Evolutionary conservation across 2,888 invertebrate species (phyloP).

Genomic region (Gymnocheta viridis): DNA sequence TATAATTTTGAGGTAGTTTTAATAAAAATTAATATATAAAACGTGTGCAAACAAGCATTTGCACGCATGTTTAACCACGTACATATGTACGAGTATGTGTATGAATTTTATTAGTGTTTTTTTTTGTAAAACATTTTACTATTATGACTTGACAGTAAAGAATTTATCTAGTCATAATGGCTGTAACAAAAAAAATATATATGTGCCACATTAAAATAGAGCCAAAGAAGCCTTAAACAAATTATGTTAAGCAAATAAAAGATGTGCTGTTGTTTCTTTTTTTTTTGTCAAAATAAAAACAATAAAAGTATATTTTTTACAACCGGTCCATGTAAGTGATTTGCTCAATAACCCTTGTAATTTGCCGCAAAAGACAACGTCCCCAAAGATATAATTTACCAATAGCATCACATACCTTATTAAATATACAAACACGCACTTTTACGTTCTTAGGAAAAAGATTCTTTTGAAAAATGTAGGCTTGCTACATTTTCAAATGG

Average conservation of each 20-base stretch:
- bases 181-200: conserved; percentile 26
- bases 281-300: conserved; percentile 39
- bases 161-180: conserved; percentile 69
- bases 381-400: conserved; percentile 58
- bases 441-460: neutral
- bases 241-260: conserved; percentile 79
- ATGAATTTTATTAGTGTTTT: conserved; percentile 59
- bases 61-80: conserved; percentile 36
- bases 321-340: conserved; percentile 73
- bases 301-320: conserved; percentile 40
- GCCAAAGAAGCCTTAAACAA: conserved; percentile 77
- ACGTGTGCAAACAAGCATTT: conserved; percentile 75
- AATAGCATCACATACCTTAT: conserved; percentile 69
- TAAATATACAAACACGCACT: conserved; percentile 27
- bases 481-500: conserved; percentile 46
- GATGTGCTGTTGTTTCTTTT: conserved; percentile 49
- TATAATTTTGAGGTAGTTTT: conserved; percentile 1
- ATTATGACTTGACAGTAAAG: conserved; percentile 77
- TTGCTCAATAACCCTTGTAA: conserved; percentile 81
- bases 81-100: neutral
- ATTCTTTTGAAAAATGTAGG: neutral
- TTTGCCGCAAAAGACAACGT: conserved; percentile 73
- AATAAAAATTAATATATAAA: conserved; percentile 80
- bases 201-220: conserved; percentile 1
- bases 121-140: conserved; percentile 65